Evolutionary conservation across 2,888 invertebrate genomes (phyloP).

Genomic region (Andrena trimmerana): DNA sequence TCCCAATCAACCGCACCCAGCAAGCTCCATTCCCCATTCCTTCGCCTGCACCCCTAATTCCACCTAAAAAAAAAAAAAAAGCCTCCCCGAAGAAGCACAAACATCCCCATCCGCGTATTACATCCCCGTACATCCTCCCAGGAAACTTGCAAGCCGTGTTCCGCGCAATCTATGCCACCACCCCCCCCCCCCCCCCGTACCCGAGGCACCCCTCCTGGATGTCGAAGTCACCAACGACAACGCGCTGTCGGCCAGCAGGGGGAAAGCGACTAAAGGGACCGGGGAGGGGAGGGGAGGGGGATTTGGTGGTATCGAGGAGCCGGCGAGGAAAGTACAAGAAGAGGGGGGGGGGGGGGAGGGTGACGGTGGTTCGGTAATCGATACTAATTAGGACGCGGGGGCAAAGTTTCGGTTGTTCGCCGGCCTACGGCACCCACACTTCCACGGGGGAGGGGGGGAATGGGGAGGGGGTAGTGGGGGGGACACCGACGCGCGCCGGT

Average conservation of each 20-base stretch:
- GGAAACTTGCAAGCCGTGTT: slow-evolving; percentile 11
- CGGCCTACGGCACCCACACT: slow-evolving; percentile 15
- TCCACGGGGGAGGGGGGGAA: not conserved
- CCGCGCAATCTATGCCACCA: slow-evolving; percentile 35
- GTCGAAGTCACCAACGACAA: slow-evolving; percentile 31
- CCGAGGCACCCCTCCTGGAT: not conserved
- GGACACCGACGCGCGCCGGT: not conserved
- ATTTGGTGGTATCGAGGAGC: slow-evolving; percentile 30
- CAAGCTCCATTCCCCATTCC: too few relatives aligned
- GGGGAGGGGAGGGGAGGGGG: not conserved
- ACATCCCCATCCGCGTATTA: too few relatives aligned
- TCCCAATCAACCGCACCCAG: too few relatives aligned
- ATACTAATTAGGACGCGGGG: slow-evolving; percentile 70
- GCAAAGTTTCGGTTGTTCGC: slow-evolving; percentile 63
- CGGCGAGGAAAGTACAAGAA: slow-evolving; percentile 16
- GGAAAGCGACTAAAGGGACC: not conserved
- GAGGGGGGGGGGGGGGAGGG: not conserved
- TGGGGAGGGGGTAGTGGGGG: too few relatives aligned
- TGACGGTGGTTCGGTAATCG: slow-evolving; percentile 66
- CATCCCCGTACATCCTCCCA: too few relatives aligned
- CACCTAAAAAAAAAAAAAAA: too few relatives aligned
- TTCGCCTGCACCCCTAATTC: too few relatives aligned
- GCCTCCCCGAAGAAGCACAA: too few relatives aligned
- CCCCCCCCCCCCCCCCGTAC: not conserved
- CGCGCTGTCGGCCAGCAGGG: not conserved